A percentile compares a stretch with the other conserved stretches of the same genome.
Evolutionary conservation across 1,140 invertebrate species (phyloP).

Genomic region (Littorina saxatilis): DNA sequence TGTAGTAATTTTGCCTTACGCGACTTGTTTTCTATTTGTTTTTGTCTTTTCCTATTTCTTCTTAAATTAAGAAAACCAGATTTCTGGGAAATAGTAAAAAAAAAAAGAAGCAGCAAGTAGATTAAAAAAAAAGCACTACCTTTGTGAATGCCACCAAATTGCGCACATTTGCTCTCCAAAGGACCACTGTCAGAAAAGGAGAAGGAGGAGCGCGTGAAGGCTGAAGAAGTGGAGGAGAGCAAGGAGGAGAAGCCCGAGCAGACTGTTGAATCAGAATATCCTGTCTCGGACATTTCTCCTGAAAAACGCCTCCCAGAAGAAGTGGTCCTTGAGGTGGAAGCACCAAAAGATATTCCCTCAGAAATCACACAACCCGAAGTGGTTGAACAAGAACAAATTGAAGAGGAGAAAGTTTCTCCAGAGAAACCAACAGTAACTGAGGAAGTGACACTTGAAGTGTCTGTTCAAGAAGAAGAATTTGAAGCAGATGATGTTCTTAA

Average conservation of each 20-base stretch:
- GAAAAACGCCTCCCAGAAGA: background rate
- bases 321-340: too few species aligned
- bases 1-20: too few species aligned
- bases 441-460: constrained; percentile 6
- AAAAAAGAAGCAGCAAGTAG: too few species aligned
- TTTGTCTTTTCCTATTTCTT: too few species aligned
- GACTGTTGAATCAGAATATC: constrained; percentile 31
- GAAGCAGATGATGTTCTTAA: background rate
- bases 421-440: too few species aligned
- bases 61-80: too few species aligned
- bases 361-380: background rate
- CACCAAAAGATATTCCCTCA: background rate
- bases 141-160: too few species aligned
- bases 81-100: too few species aligned
- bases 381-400: background rate
- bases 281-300: constrained; percentile 16
- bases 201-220: constrained; percentile 23
- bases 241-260: constrained; percentile 10
- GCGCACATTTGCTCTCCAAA: constrained; percentile 25
- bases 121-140: too few species aligned
- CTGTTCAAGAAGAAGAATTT: background rate
- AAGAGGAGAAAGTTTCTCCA: constrained; percentile 14
- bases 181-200: constrained; percentile 24
- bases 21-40: too few species aligned
- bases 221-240: constrained; percentile 24